Conservation (phyloP, 2,888 invertebrate species). For the Pyrrhia umbra region DNA sequence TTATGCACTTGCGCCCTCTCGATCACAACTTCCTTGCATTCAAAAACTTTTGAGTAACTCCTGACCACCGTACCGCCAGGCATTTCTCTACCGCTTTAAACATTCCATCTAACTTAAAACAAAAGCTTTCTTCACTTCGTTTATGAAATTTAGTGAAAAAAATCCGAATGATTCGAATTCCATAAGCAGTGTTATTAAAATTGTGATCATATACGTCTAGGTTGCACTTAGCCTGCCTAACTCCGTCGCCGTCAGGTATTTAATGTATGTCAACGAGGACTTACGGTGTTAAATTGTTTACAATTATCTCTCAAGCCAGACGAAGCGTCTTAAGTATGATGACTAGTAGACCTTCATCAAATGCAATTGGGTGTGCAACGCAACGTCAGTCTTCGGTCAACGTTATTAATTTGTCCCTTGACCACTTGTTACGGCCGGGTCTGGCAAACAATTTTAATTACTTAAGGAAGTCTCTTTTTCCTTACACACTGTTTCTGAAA, state of each 20-base stretch:
- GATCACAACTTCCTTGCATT: conserved; percentile 48
- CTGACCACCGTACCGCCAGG: conserved; percentile 19
- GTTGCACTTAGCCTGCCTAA: too few species aligned
- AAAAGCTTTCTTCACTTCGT: conserved; percentile 31
- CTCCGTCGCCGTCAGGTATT: background rate
- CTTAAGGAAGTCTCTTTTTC: too few species aligned
- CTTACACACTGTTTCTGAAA: too few species aligned
- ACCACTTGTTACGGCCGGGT: conserved; percentile 28
- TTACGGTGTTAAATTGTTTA: conserved; percentile 12
- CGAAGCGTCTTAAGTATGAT: conserved; percentile 7
- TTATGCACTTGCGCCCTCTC: conserved; percentile 45
- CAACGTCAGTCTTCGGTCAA: too few species aligned
- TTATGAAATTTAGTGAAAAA: conserved; percentile 22
- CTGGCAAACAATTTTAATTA: conserved; percentile 32
- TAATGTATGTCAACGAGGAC: conserved; percentile 21
- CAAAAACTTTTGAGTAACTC: conserved; percentile 42
- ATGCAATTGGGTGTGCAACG: conserved; percentile 31
- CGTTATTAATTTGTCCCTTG: conserved; percentile 32
- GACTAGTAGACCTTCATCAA: conserved; percentile 13
- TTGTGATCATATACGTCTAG: conserved; percentile 21
- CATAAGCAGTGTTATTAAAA: conserved; percentile 10
- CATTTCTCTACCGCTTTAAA: conserved; percentile 48
- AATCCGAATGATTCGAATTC: conserved; percentile 26
- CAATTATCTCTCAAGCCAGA: conserved; percentile 13
- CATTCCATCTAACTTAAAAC: conserved; percentile 41